Evolutionary conservation across 64 coral and sea anemone species (phyloP).

Genomic region (Pocillopora verrucosa): DNA sequence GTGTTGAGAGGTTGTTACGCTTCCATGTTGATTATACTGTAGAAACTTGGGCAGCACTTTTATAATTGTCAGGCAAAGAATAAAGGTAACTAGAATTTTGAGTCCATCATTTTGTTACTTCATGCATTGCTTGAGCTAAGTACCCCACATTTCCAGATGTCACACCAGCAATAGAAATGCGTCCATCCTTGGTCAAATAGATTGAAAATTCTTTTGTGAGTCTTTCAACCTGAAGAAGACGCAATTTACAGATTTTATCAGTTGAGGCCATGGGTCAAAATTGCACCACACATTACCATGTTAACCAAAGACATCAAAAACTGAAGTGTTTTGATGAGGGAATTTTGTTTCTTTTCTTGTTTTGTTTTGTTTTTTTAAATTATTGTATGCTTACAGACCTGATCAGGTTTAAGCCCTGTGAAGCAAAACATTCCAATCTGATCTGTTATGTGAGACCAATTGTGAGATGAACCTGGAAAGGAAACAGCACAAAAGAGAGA

Average conservation of each 20-base stretch:
- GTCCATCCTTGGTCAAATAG: conserved; percentile 95
- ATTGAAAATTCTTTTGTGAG: conserved; percentile 95
- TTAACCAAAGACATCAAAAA: neutral
- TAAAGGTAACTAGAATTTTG: neutral
- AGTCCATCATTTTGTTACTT: conserved; percentile 80
- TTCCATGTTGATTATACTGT: no score
- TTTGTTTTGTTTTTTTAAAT: no score
- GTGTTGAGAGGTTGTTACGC: no score
- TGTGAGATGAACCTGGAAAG: conserved; percentile 76
- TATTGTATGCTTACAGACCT: conserved; percentile 48
- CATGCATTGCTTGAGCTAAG: conserved; percentile 83
- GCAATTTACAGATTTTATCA: neutral
- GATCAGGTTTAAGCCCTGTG: conserved; percentile 89
- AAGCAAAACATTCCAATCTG: conserved; percentile 99
- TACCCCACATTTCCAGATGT: conserved; percentile 86
- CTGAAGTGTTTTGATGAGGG: neutral
- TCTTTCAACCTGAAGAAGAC: conserved; percentile 73
- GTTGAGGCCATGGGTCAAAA: neutral
- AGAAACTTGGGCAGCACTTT: no score
- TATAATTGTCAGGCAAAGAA: no score
- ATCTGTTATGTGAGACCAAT: conserved; percentile 99
- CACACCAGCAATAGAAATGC: conserved; percentile 93
- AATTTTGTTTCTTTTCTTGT: no score
- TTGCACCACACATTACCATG: neutral
- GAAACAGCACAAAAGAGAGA: neutral